These are phyloP conservation scores for Phalloptychus januarius DNA, from an alignment of 2,797 vertebrate species.

Conservation along the genomic window DNA sequence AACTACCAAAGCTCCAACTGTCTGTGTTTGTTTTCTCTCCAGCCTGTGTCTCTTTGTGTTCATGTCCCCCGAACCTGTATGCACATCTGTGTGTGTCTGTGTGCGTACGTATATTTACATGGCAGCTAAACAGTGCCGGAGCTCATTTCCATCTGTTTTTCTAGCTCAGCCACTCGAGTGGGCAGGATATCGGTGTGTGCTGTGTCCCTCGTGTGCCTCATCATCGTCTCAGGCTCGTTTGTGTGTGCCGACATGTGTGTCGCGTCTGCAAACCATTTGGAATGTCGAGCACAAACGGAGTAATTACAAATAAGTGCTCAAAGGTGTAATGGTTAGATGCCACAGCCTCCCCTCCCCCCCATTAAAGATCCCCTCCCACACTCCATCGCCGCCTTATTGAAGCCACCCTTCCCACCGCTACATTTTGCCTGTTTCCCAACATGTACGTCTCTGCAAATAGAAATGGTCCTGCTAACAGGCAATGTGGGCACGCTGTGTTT, in stretches of 20 bases:
- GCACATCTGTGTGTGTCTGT: slow-evolving; percentile 66
- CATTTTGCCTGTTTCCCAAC: slow-evolving; percentile 68
- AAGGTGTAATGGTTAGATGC: slow-evolving; percentile 74
- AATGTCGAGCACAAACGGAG: slow-evolving; percentile 59
- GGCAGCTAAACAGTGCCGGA: slow-evolving; percentile 58
- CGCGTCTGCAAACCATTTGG: slow-evolving; percentile 79
- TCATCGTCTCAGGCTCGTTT: slow-evolving; percentile 59
- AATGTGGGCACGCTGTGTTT: slow-evolving; percentile 78
- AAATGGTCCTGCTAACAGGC: slow-evolving; percentile 71
- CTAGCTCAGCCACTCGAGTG: slow-evolving; percentile 41
- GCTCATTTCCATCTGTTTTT: slow-evolving; percentile 71
- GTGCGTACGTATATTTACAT: slow-evolving; percentile 61
- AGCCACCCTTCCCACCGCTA: slow-evolving; percentile 61
- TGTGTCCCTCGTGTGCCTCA: slow-evolving; percentile 48
- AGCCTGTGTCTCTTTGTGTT: slow-evolving; percentile 56
- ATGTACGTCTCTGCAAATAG: slow-evolving; percentile 76
- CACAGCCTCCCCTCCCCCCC: slow-evolving; percentile 8
- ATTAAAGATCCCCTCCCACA: slow-evolving; percentile 61
- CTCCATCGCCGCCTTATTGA: slow-evolving; percentile 56
- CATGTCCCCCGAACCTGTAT: slow-evolving; percentile 58
- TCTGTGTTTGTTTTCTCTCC: slow-evolving; percentile 71
- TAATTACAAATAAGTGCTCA: slow-evolving; percentile 82
- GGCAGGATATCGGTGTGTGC: slow-evolving; percentile 56
- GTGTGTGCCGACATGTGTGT: slow-evolving; percentile 53
- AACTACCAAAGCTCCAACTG: slow-evolving; percentile 53